These are phyloP conservation scores for Ctena decussata DNA, from an alignment of 2,888 invertebrate genomes.

Conservation along the genomic window DNA sequence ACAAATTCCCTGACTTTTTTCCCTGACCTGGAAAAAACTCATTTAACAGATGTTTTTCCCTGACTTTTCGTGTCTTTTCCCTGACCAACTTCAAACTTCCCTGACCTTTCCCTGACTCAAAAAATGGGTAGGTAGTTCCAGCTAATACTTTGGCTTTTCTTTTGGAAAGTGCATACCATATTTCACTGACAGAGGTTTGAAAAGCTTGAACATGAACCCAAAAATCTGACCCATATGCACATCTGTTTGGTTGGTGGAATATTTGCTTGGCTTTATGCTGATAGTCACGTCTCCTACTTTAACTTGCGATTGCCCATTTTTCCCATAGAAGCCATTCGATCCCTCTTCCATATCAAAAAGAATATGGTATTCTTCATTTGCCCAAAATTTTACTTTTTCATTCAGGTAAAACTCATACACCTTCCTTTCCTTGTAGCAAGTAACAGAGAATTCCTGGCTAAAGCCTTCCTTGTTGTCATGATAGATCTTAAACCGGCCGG, in stretches of 20 bases:
- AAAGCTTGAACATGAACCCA: conserved; percentile 42
- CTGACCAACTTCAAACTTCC: no score
- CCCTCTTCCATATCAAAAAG: conserved; percentile 38
- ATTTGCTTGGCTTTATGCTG: conserved; percentile 45
- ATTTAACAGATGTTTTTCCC: no score
- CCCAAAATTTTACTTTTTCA: conserved; percentile 1
- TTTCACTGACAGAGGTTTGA: background rate
- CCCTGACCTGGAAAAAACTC: no score
- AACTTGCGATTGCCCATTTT: conserved; percentile 29
- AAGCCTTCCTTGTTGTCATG: background rate
- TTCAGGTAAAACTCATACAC: background rate
- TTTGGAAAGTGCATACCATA: background rate
- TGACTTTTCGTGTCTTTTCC: no score
- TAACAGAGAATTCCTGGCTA: background rate
- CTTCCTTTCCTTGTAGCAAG: background rate
- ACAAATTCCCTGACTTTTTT: no score
- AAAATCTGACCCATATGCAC: conserved; percentile 53
- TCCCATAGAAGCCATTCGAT: conserved; percentile 50
- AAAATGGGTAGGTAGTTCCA: no score
- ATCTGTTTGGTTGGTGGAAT: conserved; percentile 55
- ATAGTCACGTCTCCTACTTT: conserved; percentile 27
- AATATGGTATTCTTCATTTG: conserved; percentile 49
- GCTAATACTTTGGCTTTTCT: no score
- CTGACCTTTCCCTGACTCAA: no score
- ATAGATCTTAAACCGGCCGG: background rate